Percentiles rank a stretch among this genome's conserved stretches.
These are phyloP conservation scores for Dilophus febrilis DNA, from an alignment of 2,888 invertebrate species.

Conservation along the genomic window DNA sequence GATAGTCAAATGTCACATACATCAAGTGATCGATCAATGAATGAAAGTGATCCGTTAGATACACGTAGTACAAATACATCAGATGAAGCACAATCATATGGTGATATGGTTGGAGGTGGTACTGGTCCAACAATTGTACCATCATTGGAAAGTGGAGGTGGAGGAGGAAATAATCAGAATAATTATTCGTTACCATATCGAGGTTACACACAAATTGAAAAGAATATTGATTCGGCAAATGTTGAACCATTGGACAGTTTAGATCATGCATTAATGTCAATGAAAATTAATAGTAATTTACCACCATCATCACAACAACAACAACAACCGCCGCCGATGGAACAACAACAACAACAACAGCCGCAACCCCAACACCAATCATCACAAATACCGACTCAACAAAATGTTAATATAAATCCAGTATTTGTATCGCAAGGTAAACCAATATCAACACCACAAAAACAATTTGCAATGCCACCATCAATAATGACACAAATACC, in stretches of 20 bases:
- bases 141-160: neutral
- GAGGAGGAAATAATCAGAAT: neutral
- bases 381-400: no score
- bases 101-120: no score
- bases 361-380: neutral
- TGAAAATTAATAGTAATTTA: constrained; percentile 2
- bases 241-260: constrained; percentile 5
- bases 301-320: neutral
- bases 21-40: constrained; percentile 39
- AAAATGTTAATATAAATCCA: constrained; percentile 10
- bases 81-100: constrained; percentile 24
- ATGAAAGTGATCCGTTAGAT: constrained; percentile 42
- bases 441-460: constrained; percentile 18
- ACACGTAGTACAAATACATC: constrained; percentile 40
- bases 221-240: neutral
- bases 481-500: constrained; percentile 1
- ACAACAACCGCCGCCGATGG: neutral
- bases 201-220: neutral
- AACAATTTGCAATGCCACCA: constrained; percentile 18
- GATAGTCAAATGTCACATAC: constrained; percentile 49
- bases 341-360: no score
- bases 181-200: no score
- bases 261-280: constrained; percentile 6
- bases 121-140: neutral
- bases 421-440: constrained; percentile 21